phyloP scores from a whole-genome alignment of 1,140 invertebrate species.

The Heliconius congener region DNA sequence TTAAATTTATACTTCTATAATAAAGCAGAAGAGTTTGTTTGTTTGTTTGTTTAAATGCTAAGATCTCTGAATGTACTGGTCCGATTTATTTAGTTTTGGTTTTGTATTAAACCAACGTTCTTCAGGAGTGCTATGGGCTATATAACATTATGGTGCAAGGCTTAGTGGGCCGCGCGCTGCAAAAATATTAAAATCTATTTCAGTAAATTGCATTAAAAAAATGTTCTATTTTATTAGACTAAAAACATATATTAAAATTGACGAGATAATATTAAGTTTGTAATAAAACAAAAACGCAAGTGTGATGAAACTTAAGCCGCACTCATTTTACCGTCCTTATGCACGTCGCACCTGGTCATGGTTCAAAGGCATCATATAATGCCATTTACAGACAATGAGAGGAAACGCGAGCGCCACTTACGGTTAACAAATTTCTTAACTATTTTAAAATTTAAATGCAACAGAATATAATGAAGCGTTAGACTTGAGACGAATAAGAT shows the following conservation, averaged over 20 bases:
- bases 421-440: conserved; percentile 7
- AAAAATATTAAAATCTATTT: too few relatives aligned
- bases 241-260: too few relatives aligned
- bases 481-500: not conserved
- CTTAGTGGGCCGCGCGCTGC: too few relatives aligned
- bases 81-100: too few relatives aligned
- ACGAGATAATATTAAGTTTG: not conserved
- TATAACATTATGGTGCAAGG: too few relatives aligned
- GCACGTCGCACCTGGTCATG: conserved; percentile 26
- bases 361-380: conserved; percentile 34
- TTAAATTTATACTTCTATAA: not conserved
- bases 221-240: too few relatives aligned
- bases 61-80: too few relatives aligned
- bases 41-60: too few relatives aligned
- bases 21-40: too few relatives aligned
- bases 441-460: not conserved
- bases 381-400: conserved; percentile 32
- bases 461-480: not conserved
- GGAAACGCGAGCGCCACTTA: conserved; percentile 16
- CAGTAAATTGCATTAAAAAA: too few relatives aligned
- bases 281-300: conserved; percentile 14
- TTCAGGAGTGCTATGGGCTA: too few relatives aligned
- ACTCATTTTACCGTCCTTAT: conserved; percentile 28
- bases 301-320: conserved; percentile 25
- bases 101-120: too few relatives aligned